Evolutionary conservation across 2,888 invertebrate species (phyloP).

Genomic region (Rhorus exstirpatorius): DNA sequence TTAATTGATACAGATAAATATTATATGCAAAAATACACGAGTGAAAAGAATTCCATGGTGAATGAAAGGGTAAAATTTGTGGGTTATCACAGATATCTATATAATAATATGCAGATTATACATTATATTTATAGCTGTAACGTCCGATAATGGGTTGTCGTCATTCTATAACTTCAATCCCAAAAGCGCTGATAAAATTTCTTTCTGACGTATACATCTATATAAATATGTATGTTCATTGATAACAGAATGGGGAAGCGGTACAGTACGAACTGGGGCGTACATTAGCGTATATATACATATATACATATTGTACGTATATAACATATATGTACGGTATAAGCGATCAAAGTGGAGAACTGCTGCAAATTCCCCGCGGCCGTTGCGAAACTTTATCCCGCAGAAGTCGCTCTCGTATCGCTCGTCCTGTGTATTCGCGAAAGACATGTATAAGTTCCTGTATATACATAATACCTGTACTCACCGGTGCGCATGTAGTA

Average conservation of each 20-base stretch:
- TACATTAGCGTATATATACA: conserved; percentile 14
- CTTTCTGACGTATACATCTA: background rate
- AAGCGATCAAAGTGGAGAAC: conserved; percentile 26
- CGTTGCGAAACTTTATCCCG: conserved; percentile 55
- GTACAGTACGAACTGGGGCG: background rate
- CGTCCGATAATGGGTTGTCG: conserved; percentile 25
- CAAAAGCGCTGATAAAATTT: conserved; percentile 18
- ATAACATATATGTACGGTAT: conserved; percentile 3
- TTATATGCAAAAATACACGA: too few relatives aligned
- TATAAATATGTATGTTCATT: background rate
- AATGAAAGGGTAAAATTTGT: background rate
- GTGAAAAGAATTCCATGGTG: conserved; percentile 24
- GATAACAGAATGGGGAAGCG: background rate
- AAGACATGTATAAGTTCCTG: background rate
- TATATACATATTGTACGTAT: background rate
- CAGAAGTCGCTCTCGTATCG: conserved; percentile 34
- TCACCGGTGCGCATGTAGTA: background rate
- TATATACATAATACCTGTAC: conserved; percentile 8
- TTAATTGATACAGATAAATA: too few relatives aligned
- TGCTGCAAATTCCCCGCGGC: conserved; percentile 48
- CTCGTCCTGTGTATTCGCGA: conserved; percentile 32
- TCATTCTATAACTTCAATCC: conserved; percentile 33
- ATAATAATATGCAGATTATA: too few relatives aligned
- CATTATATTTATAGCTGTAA: background rate
- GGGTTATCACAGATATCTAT: background rate